Evolutionary conservation across 2,888 invertebrate species (phyloP).

Genomic region (Troides aeacus): DNA sequence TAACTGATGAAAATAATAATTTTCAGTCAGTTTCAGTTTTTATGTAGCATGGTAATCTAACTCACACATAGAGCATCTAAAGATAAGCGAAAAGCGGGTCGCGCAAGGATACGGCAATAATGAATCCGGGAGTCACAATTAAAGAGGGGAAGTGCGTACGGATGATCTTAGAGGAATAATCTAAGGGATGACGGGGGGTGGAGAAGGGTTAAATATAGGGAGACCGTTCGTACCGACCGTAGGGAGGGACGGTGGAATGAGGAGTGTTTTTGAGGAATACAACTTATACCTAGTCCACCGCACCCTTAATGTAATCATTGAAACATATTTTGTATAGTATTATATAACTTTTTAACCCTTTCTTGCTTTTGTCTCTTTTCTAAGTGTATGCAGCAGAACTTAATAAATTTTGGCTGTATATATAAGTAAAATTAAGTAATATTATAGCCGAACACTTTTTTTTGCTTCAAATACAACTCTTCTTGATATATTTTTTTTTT

Average conservation of each 20-base stretch:
- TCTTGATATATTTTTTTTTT: no score
- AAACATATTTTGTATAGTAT: no score
- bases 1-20: no score
- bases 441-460: no score
- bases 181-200: conserved; percentile 49
- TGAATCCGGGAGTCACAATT: conserved; percentile 77
- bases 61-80: conserved; percentile 48
- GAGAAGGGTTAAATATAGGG: conserved; percentile 39
- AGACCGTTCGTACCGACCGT: conserved; percentile 36
- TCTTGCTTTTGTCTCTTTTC: no score
- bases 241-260: conserved; percentile 14
- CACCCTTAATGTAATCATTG: neutral
- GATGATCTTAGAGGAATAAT: conserved; percentile 73
- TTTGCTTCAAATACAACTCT: no score
- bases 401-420: no score
- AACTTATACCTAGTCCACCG: no score
- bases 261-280: neutral
- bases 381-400: no score
- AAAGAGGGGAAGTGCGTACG: conserved; percentile 74
- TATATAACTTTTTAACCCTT: no score
- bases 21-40: conserved; percentile 22
- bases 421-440: no score
- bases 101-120: conserved; percentile 72
- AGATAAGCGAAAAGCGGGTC: conserved; percentile 72
- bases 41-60: conserved; percentile 27